Base-by-base conservation (phyloP, 2,113 vertebrate genomes). In the Solea senegalensis region DNA sequence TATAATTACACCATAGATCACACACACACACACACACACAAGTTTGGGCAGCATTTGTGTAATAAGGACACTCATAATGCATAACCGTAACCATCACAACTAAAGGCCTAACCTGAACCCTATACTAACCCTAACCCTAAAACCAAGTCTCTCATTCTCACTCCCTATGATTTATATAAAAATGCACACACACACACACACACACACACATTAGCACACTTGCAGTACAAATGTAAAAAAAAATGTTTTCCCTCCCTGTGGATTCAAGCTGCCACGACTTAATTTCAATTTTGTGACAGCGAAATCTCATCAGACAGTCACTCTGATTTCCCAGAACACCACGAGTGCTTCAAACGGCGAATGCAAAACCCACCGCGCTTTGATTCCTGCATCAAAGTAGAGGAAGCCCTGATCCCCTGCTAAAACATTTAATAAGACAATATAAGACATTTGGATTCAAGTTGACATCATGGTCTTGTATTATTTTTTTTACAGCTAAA, bases 311-410 rank as follows among this genome's bases (percentile, higher is more conserved):
- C 61, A 74, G 50, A 49, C 40, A 63, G 27, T 78, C 68, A 55
- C 39, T 80, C 55, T 67, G 61, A 79, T 88, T 88, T 83, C 77
- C 83, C 80, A 27, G 65, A 81, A 83, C 81, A 46, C 69, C 45
- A 11, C 43, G 16, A 21, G 14, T 50, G 75, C 62, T 76, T 55
- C 51, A 65, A 76, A 69, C 52, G 40, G 39, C 40, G 43, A 76
- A 57, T 34, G 10, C 69, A 49, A 76, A 78, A 58, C 62, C 40
- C 34, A 45, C 3, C 16, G 61, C 67, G 49, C 58, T 69, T 16
- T 21, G 75, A 83, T 88, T 76, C 48, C 28, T 59, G 56, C 12
- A 64, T 78, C 43, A 73, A 28, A 76, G 60, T 16, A 41, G 21
- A 59, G 68, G n/a, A 54, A 5, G 26, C 34, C 15, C 43, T 45